Base-by-base conservation (phyloP, 1,140 invertebrate genomes). In the Solenopsis invicta region DNA sequence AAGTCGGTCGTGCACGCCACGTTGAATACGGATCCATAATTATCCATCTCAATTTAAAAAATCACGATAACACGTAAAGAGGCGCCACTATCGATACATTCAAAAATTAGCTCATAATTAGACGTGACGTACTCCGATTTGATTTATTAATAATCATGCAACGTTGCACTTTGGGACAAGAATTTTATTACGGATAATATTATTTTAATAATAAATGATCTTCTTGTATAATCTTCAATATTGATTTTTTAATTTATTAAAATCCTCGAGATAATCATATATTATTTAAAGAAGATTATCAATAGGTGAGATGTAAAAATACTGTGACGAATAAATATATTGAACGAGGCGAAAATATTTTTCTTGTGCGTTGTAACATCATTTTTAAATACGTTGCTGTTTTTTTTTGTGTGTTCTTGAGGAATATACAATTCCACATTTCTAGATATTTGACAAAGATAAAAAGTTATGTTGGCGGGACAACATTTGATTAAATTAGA, bases 21-120 rank as follows among this genome's bases (percentile, higher is more conserved):
- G 41, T 67, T 67, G 61, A 80, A 80, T 71, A 56, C 21, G 37
- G 21, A 71, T 71, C 10, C 16, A 67, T 69, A 45, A 81, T 81
- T 81, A 81, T 3, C 50, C 10, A 81, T 71, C 18, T 37, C 21
- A 4, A 5, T 18, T 71, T 29, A 81, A 81, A 71, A 59, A 81
- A 71, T 71, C 21, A 71, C n/a, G 21, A 2, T n/a, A 29, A 21
- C 48, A 41, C 3, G 1, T 16, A 37, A 24, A 69, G 13, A 77
- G 24, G 54, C 24, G 4, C 16, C 59, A 45, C n/a, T 61, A 66
- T 10, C n/a, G 21, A 21, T 21, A 2, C 4, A 37, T 59, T 81
- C 52, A 37, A 21, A 71, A 56, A 56, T 41, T 69, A 16, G 8
- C 21, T 50, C 34, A 12, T 2, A 48, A 29, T 29, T 29, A 29